These are phyloP conservation scores for Episyrphus balteatus DNA, from an alignment of 1,140 invertebrate genomes.

Conservation along the genomic window DNA sequence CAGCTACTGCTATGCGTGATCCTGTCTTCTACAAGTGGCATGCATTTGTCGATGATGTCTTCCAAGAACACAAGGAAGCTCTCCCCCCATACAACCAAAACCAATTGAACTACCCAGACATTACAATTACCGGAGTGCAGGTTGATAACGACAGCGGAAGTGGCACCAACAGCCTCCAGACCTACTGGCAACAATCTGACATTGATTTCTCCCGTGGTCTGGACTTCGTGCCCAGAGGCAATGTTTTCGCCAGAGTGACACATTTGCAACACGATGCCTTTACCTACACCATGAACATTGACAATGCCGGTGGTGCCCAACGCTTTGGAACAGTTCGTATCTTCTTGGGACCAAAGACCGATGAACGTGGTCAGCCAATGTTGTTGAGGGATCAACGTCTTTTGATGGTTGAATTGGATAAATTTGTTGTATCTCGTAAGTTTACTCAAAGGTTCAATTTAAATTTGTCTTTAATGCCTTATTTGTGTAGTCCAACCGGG, in stretches of 20 bases:
- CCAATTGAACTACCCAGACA: slow-evolving; percentile 49
- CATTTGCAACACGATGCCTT: slow-evolving; percentile 68
- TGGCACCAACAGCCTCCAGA: slow-evolving; percentile 44
- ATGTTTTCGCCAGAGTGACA: slow-evolving; percentile 55
- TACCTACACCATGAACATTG: slow-evolving; percentile 50
- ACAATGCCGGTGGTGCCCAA: slow-evolving; percentile 46
- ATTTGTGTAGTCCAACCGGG: slow-evolving; percentile 47
- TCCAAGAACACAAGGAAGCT: slow-evolving; percentile 62
- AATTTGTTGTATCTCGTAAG: slow-evolving; percentile 53
- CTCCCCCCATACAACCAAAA: slow-evolving; percentile 47
- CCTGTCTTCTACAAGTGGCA: slow-evolving; percentile 80
- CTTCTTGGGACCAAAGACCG: slow-evolving; percentile 58
- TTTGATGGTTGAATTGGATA: slow-evolving; percentile 68
- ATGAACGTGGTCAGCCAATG: slow-evolving; percentile 54
- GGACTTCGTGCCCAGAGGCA: slow-evolving; percentile 60
- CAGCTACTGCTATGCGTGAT: slow-evolving; percentile 66
- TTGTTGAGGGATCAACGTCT: slow-evolving; percentile 51
- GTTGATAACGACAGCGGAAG: slow-evolving; percentile 39
- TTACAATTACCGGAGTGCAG: slow-evolving; percentile 45
- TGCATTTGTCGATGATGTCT: slow-evolving; percentile 66
- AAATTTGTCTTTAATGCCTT: too few relatives aligned
- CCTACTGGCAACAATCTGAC: slow-evolving; percentile 64
- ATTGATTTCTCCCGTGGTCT: slow-evolving; percentile 62
- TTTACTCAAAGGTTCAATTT: slow-evolving; percentile 14
- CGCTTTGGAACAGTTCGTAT: slow-evolving; percentile 58